These are phyloP conservation scores for Tachysurus fulvidraco DNA, from an alignment of 2,113 vertebrate genomes.

Conservation along the genomic window DNA sequence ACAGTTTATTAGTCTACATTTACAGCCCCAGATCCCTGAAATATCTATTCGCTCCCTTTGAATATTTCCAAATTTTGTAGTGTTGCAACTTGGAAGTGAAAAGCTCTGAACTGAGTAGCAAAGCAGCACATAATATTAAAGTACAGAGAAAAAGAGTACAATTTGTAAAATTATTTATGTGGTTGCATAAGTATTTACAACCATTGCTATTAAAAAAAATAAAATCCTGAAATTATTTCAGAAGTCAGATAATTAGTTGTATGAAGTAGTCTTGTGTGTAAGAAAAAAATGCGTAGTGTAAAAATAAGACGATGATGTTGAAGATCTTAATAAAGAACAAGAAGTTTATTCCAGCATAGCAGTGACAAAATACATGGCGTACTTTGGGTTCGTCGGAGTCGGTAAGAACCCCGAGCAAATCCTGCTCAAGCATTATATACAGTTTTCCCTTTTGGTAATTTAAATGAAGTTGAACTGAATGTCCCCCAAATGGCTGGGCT, in stretches of 20 bases:
- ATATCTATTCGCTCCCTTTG: not conserved
- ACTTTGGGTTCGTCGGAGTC: no score
- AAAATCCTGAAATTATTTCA: not conserved
- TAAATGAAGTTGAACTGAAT: no score
- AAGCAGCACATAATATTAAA: not conserved
- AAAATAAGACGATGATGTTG: no score
- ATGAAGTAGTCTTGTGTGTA: not conserved
- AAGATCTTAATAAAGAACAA: no score
- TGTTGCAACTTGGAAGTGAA: not conserved
- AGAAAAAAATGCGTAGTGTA: no score
- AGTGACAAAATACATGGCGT: no score
- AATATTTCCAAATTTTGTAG: not conserved
- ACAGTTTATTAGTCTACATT: not conserved
- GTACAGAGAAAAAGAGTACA: not conserved
- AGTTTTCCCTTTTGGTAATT: no score
- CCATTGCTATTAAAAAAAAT: not conserved
- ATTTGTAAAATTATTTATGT: not conserved
- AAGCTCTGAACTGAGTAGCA: not conserved
- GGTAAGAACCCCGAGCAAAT: no score
- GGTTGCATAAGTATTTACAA: not conserved
- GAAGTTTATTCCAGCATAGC: no score
- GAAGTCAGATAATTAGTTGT: not conserved
- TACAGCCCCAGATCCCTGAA: not conserved
- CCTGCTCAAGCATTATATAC: no score
- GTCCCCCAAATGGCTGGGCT: no score